Percentiles rank a stretch among this genome's conserved stretches.
phyloP scores from a whole-genome alignment of 1,140 invertebrate genomes.

The Charaxes varanes region DNA sequence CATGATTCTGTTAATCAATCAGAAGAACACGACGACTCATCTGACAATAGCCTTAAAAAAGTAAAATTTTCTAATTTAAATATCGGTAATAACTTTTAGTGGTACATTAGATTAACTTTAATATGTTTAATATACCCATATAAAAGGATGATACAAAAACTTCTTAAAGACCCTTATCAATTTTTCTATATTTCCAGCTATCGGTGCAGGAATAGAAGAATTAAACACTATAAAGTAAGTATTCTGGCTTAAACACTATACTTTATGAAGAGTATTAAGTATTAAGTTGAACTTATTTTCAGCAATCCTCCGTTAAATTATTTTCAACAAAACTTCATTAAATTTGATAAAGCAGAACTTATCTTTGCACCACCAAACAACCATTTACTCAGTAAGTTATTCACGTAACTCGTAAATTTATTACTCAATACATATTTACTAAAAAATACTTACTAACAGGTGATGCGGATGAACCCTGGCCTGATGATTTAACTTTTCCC shows the following conservation, averaged over 20 bases:
- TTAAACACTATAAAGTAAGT: constrained; percentile 1
- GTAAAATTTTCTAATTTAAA: constrained; percentile 47
- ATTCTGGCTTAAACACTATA: too few relatives aligned
- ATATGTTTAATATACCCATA: neutral
- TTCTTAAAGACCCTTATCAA: too few relatives aligned
- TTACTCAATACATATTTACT: neutral
- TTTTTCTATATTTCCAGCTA: constrained; percentile 20
- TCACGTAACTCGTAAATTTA: too few relatives aligned
- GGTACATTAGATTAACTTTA: neutral
- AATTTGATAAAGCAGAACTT: constrained; percentile 13
- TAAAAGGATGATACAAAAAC: too few relatives aligned
- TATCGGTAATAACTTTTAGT: constrained; percentile 41
- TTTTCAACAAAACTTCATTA: constrained; percentile 1
- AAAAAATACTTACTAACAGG: constrained; percentile 25
- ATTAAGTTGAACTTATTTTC: too few relatives aligned
- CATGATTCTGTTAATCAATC: neutral
- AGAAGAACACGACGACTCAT: constrained; percentile 5
- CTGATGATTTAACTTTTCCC: constrained; percentile 26
- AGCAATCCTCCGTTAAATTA: too few relatives aligned
- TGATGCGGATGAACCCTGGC: constrained; percentile 52
- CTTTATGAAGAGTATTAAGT: too few relatives aligned
- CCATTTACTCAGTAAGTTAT: constrained; percentile 43
- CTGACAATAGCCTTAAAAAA: constrained; percentile 35
- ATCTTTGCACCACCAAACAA: constrained; percentile 33
- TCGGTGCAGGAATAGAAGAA: neutral